These are phyloP conservation scores for Zosterops japonicus DNA, from an alignment of 2,113 vertebrate species.

Conservation along the genomic window DNA sequence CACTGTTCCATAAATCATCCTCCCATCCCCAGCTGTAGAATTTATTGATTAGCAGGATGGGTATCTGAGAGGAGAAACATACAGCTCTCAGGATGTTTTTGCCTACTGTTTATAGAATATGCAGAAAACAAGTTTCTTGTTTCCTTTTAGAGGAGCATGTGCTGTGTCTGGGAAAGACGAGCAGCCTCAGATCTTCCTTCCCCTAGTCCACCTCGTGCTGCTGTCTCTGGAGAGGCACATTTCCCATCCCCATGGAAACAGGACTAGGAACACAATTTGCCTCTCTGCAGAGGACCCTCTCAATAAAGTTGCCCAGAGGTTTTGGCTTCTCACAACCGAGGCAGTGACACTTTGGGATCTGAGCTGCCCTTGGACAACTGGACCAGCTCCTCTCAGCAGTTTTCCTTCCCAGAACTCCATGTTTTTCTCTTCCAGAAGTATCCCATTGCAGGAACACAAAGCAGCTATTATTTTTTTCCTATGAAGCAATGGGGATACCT, in stretches of 20 bases:
- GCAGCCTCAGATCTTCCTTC: background rate
- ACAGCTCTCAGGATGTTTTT: background rate
- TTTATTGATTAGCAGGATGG: background rate
- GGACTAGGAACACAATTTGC: background rate
- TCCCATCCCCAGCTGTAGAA: background rate
- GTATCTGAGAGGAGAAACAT: background rate
- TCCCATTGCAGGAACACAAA: background rate
- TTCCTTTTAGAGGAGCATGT: background rate
- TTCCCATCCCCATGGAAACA: background rate
- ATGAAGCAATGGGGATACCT: background rate
- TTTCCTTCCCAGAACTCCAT: background rate
- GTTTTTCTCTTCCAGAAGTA: background rate
- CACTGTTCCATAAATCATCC: background rate
- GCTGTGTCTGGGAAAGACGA: background rate
- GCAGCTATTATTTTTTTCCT: background rate
- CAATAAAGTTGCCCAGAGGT: background rate
- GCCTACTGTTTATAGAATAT: background rate
- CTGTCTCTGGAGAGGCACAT: background rate
- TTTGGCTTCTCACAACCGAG: background rate
- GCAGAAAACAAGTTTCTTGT: background rate
- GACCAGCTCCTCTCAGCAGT: background rate
- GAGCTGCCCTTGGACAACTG: background rate
- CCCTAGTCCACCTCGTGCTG: fast-evolving
- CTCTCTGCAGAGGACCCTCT: background rate
- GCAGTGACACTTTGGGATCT: fast-evolving